phyloP scores from a whole-genome alignment of 2,888 invertebrate species.

The Cordilura impudica region DNA sequence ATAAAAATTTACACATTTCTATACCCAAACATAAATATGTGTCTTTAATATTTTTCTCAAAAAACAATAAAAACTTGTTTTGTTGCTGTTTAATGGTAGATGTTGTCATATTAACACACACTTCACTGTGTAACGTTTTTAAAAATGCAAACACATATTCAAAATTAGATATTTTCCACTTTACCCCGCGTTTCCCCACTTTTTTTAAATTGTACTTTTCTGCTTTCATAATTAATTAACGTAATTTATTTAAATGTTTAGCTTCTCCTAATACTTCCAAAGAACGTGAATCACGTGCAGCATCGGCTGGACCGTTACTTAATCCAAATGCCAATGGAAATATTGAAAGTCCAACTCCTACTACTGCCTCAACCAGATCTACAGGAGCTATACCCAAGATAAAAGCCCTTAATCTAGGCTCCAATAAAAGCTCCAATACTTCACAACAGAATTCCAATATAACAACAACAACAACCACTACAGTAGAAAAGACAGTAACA shows the following conservation, averaged over 20 bases:
- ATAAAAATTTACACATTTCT: too few species aligned
- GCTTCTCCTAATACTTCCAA: conserved; percentile 64
- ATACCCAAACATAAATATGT: too few species aligned
- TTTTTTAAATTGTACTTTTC: too few species aligned
- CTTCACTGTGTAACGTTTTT: too few species aligned
- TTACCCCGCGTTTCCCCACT: too few species aligned
- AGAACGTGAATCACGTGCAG: conserved; percentile 71
- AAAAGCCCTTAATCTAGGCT: conserved; percentile 66
- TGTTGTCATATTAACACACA: too few species aligned
- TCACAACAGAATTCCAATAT: conserved; percentile 55
- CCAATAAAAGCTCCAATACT: conserved; percentile 64
- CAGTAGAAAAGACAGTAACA: conserved; percentile 56
- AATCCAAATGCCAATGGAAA: conserved; percentile 59
- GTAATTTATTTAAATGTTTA: conserved; percentile 9
- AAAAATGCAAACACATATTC: too few species aligned
- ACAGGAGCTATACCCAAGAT: conserved; percentile 75
- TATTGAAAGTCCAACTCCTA: conserved; percentile 52
- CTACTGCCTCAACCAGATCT: conserved; percentile 57
- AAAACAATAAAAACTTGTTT: too few species aligned
- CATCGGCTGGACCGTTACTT: conserved; percentile 70
- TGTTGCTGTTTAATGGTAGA: too few species aligned
- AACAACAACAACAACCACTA: conserved; percentile 44
- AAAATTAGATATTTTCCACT: too few species aligned
- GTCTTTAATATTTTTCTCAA: too few species aligned
- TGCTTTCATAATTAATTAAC: too few species aligned